phyloP scores from a whole-genome alignment of 1,140 invertebrate genomes.

The Metaphire vulgaris region DNA sequence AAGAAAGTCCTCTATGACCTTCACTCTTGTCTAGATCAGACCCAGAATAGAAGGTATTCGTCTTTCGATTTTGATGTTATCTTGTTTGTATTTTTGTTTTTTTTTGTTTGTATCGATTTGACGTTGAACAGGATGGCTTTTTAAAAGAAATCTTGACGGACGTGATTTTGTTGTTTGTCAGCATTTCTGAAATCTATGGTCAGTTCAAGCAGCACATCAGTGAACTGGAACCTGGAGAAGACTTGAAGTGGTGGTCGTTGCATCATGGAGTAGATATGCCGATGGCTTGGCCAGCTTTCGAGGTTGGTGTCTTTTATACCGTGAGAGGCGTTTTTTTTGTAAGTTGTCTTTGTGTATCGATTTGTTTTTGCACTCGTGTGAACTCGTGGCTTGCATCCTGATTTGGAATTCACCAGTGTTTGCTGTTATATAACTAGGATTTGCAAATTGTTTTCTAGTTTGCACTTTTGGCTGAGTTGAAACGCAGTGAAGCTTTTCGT shows the following conservation, averaged over 20 bases:
- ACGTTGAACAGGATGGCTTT: slow-evolving; percentile 17
- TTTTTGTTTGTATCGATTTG: background rate
- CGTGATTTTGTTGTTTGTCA: slow-evolving; percentile 50
- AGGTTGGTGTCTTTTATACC: slow-evolving; percentile 64
- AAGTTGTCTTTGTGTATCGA: no score
- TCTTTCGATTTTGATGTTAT: background rate
- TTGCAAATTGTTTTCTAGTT: no score
- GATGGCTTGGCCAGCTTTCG: slow-evolving; percentile 97
- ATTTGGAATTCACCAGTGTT: no score
- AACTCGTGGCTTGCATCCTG: no score
- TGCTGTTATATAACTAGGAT: no score
- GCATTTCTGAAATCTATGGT: slow-evolving; percentile 89
- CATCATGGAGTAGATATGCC: slow-evolving; percentile 96
- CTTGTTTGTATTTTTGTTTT: slow-evolving; percentile 1
- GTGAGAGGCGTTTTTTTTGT: no score
- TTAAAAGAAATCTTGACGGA: no score
- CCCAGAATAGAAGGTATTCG: background rate
- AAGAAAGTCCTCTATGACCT: slow-evolving; percentile 87
- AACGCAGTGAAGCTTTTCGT: no score
- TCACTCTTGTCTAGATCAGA: slow-evolving; percentile 83
- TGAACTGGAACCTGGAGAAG: slow-evolving; percentile 88
- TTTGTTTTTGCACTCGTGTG: no score
- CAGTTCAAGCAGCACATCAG: slow-evolving; percentile 91
- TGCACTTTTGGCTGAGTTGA: no score
- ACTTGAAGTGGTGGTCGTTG: slow-evolving; percentile 98